phyloP scores from a whole-genome alignment of 2,888 invertebrate genomes.

The Campoplex capitator region DNA sequence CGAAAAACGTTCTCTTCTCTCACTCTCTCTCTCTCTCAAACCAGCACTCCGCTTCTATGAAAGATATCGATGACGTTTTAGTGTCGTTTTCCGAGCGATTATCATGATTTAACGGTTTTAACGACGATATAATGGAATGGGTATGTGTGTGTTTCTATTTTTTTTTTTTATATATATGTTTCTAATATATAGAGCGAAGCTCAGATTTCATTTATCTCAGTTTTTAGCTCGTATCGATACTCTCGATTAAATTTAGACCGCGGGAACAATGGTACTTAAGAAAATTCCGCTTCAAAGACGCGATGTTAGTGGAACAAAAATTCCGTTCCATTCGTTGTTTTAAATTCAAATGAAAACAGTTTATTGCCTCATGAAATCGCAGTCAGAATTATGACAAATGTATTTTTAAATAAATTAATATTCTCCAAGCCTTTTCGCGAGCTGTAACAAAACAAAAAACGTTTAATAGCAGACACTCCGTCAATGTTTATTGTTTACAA shows the following conservation, averaged over 20 bases:
- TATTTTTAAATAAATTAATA: neutral
- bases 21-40: neutral
- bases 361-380: neutral
- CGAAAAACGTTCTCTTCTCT: neutral
- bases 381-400: no score
- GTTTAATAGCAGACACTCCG: neutral
- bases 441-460: neutral
- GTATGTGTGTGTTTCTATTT: neutral
- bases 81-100: slow-evolving; percentile 41
- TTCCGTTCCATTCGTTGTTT: no score
- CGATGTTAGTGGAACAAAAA: no score
- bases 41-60: neutral
- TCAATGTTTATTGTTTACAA: neutral
- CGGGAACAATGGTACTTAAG: neutral
- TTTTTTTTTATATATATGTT: neutral
- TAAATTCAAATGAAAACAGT: neutral
- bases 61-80: slow-evolving; percentile 55
- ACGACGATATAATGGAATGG: slow-evolving; percentile 17
- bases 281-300: neutral
- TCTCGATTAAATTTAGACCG: neutral
- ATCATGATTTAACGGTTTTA: slow-evolving; percentile 45
- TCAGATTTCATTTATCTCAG: neutral
- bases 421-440: neutral
- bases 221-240: neutral
- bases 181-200: neutral